A percentile compares a stretch with the other conserved stretches of the same genome.
These are phyloP conservation scores for Bombus confusus DNA, from an alignment of 1,140 invertebrate species.

Conservation along the genomic window DNA sequence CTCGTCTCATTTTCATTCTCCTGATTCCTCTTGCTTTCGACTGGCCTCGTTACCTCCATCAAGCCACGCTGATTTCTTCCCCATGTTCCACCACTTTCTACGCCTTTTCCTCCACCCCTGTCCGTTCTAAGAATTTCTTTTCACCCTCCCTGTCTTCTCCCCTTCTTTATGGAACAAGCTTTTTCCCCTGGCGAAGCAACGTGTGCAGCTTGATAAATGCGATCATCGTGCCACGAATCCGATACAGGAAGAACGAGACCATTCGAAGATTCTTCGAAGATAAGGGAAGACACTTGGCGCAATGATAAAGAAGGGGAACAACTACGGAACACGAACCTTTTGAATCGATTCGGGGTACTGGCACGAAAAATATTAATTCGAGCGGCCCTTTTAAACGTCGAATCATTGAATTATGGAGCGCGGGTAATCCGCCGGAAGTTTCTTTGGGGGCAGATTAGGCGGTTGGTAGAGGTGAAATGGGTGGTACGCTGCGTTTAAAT, in stretches of 20 bases:
- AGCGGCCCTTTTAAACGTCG: slow-evolving; percentile 41
- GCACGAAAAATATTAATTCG: slow-evolving; percentile 58
- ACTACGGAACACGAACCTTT: too few species aligned
- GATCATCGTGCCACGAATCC: slow-evolving; percentile 67
- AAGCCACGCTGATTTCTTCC: background rate
- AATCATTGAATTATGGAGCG: slow-evolving; percentile 59
- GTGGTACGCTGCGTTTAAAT: background rate
- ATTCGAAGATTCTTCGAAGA: slow-evolving; percentile 51
- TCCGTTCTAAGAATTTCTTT: slow-evolving; percentile 8
- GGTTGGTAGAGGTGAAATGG: background rate
- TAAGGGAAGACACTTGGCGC: slow-evolving; percentile 15
- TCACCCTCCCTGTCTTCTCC: background rate
- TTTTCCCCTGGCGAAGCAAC: slow-evolving; percentile 14
- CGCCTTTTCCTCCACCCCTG: background rate
- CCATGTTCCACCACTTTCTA: background rate
- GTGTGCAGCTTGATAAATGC: slow-evolving; percentile 66
- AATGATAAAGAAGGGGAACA: slow-evolving; percentile 9
- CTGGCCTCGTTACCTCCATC: slow-evolving; percentile 33
- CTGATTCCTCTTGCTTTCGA: slow-evolving; percentile 7
- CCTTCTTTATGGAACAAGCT: background rate
- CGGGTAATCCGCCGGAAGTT: slow-evolving; percentile 39
- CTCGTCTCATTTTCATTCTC: slow-evolving; percentile 28
- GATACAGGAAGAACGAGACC: slow-evolving; percentile 36
- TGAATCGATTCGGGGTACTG: slow-evolving; percentile 8
- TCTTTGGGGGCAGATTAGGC: slow-evolving; percentile 30